Evolutionary conservation across 23 tunicate species (phyloP).

Genomic region (Trididemnum nubilum): DNA sequence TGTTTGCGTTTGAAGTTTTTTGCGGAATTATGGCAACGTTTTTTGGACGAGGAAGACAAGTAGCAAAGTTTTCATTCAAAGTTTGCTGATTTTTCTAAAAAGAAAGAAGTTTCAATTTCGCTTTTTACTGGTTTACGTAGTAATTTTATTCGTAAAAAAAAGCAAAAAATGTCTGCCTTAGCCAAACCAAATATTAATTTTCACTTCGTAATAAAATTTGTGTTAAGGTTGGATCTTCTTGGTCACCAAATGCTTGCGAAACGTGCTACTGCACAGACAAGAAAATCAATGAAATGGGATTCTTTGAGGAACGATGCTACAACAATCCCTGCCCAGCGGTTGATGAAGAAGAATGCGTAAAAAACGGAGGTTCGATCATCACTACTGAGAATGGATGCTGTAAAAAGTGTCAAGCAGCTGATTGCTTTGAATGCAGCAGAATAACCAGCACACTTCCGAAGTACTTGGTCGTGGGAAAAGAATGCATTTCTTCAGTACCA

Average conservation of each 20-base stretch:
- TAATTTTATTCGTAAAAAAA: no score
- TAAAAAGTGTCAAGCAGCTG: slow-evolving; percentile 57
- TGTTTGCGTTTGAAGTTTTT: no score
- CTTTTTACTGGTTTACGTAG: no score
- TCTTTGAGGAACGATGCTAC: slow-evolving; percentile 44
- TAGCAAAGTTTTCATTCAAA: no score
- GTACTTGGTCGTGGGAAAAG: slow-evolving; percentile 63
- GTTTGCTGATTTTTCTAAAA: no score
- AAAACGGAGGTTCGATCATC: slow-evolving; percentile 65
- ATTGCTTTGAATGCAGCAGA: slow-evolving; percentile 70
- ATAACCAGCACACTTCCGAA: slow-evolving; percentile 53
- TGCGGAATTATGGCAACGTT: no score
- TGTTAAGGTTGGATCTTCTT: slow-evolving; percentile 49
- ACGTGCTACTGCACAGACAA: slow-evolving; percentile 65
- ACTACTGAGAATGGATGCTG: slow-evolving; percentile 87
- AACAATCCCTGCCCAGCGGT: slow-evolving; percentile 71
- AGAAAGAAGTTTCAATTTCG: no score
- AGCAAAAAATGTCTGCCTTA: no score
- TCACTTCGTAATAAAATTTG: no score
- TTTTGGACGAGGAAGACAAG: no score
- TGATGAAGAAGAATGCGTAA: slow-evolving; percentile 52
- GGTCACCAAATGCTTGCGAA: slow-evolving; percentile 67
- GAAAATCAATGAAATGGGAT: slow-evolving; percentile 43
- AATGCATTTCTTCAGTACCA: slow-evolving; percentile 62
- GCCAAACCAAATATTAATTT: no score